Base-by-base conservation (phyloP, 2,113 vertebrate species). In the Vimba vimba region DNA sequence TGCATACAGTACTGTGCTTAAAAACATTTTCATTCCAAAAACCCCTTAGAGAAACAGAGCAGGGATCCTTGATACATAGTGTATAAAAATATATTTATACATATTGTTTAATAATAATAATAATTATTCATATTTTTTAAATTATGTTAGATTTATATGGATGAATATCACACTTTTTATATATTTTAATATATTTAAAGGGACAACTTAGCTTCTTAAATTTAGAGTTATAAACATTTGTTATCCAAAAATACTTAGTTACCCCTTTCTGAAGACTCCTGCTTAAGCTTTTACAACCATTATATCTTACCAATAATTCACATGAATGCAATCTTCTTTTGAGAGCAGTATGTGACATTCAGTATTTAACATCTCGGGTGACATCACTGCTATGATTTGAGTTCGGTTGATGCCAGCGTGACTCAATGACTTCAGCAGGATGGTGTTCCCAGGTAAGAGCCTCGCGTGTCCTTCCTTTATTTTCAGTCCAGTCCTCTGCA, bases 401-500 rank as follows among this genome's bases (percentile, higher is more conserved):
- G n/a, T 50, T 64, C 30, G 6, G 21, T 9, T 36, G 50, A 36
- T 83, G 81, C 6, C 45, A 25, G 66, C 30, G 0, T 82, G 81
- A 82, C 19, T 55, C 64, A 55, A 4, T n/a, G 27, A 39, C 11
- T 36, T 68, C 62, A 52, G 60, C 19, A 5, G 9, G 64, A n/a
- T 7, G 43, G 1, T 25, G 25, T 27, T 52, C 33, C 33, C 68
- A 81, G 36, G 79, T 50, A 81, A 66, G 15, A 27, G 60, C 39
- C 60, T 66, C 15, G 3, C 66, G 39, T 45, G 50, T 4, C 23
- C 30, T 19, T 45, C 4, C 19, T 86, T 27, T 66, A 62, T n/a
- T 27, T 45, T 60, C 39, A 62, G 17, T 81, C 55, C 66, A 73
- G 39, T 27, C 45, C 68, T 64, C 85, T 82, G 68, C 47, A 62